Percentiles rank a stretch among this genome's conserved stretches.
phyloP scores from a whole-genome alignment of 2,888 invertebrate species.

The Protonemura montana region DNA sequence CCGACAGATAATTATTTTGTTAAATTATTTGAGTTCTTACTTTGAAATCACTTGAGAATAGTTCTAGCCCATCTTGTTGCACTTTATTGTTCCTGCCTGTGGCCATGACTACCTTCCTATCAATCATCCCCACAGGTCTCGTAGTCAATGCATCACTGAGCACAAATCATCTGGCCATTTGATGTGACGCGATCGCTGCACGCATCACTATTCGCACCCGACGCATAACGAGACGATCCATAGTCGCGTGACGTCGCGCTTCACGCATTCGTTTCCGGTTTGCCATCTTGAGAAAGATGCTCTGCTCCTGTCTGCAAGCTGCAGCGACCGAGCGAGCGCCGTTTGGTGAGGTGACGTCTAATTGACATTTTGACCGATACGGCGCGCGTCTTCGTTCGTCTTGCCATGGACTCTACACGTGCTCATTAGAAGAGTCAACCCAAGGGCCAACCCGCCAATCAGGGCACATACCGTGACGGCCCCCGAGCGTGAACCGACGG shows the following conservation, averaged over 20 bases:
- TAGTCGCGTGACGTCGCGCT: slow-evolving; percentile 30
- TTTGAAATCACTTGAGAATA: no score
- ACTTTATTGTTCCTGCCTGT: no score
- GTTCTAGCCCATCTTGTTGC: no score
- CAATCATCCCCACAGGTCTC: no score
- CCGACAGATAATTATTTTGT: no score
- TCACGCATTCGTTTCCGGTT: slow-evolving; percentile 38
- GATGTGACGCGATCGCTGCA: not conserved
- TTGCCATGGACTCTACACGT: not conserved
- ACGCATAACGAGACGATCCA: not conserved
- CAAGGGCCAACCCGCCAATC: slow-evolving; percentile 12
- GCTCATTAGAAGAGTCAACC: not conserved
- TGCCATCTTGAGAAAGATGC: slow-evolving; percentile 9
- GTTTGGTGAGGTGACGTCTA: not conserved
- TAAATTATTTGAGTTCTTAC: no score
- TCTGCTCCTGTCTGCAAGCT: not conserved
- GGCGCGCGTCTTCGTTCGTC: not conserved
- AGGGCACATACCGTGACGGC: not conserved
- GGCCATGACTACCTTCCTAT: no score
- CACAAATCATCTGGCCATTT: not conserved
- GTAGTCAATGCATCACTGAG: not conserved
- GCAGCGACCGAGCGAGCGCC: no score
- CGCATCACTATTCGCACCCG: not conserved
- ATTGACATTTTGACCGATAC: slow-evolving; percentile 35
- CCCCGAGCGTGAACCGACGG: no score